phyloP scores from a whole-genome alignment of 2,797 vertebrate species.

The Pseudochromis fuscus region DNA sequence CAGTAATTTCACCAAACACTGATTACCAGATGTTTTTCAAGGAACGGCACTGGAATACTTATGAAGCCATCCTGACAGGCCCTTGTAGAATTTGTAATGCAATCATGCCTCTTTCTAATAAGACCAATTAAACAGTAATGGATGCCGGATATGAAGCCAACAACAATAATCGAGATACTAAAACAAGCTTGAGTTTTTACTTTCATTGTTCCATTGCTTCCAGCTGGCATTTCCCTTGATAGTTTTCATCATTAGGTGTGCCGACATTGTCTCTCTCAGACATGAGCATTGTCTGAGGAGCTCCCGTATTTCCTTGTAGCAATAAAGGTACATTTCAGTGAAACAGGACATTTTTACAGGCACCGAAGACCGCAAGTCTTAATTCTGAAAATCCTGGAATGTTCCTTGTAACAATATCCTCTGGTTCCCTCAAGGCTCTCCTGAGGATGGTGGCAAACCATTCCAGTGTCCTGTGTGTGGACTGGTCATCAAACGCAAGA shows the following conservation, averaged over 20 bases:
- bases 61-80: constrained; percentile 87
- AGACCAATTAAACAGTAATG: constrained; percentile 89
- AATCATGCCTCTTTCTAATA: constrained; percentile 89
- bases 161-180: constrained; percentile 87
- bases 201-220: constrained; percentile 74
- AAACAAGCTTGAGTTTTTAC: constrained; percentile 82
- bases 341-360: constrained; percentile 2
- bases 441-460: constrained; percentile 98
- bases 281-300: constrained; percentile 22
- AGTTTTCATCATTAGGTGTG: constrained; percentile 66
- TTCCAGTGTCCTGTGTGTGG: constrained; percentile 99
- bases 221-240: constrained; percentile 71
- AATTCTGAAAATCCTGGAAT: constrained; percentile 25
- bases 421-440: constrained; percentile 85
- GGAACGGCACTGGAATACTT: constrained; percentile 86
- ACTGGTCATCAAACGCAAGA: constrained; percentile 99
- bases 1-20: constrained; percentile 90
- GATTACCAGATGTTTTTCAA: constrained; percentile 91
- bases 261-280: constrained; percentile 43
- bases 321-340: constrained; percentile 15
- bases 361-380: constrained; percentile 9
- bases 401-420: constrained; percentile 35
- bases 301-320: constrained; percentile 22
- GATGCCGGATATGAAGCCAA: constrained; percentile 88
- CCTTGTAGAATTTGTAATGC: constrained; percentile 89